Base-by-base conservation (phyloP, 2,888 invertebrate species). In the Mactromeris polynyma region DNA sequence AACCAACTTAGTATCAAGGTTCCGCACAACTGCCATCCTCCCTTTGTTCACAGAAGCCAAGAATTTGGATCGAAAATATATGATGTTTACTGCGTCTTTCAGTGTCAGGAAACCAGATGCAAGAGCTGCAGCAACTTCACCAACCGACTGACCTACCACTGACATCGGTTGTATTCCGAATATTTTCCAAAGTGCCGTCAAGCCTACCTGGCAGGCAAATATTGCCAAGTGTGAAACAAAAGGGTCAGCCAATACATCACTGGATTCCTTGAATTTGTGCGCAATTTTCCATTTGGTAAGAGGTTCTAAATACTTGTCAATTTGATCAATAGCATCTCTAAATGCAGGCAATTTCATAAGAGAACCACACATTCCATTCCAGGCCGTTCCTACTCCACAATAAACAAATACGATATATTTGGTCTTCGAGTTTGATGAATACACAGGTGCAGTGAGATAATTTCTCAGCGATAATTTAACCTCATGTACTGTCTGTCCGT, bases 91-190 rank as follows among this genome's bases (percentile, higher is more conserved):
- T 11, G 94, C 94, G 33, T 89, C 89, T 40, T 91, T 87, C 19
- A 95, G 85, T 17, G 89, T 77, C 31, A 94, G 79, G 33, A 69
- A 85, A 14, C 94, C 93, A 11, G 94, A 86, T 31, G 83, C 89
- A 84, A 91, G 91, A 26, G 94, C 93, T 0, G 95, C 95, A 33
- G 94, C 94, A 2, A 95, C 94, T 64, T 95, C 95, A 11, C 95
- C 95, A 9, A 94, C 92, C 4, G 94, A 94, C 80, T 94, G 94
- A 31, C 95, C 95, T 17, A 95, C 79, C 33, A 94, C 89, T 26
- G 78, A 85, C 80, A 90, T 90, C 1, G 94, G 92, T 21, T 40
- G 21, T 14, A 95, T 83, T 11, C 94, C 94, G 31, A 79, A 91
- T 21, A 85, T 73, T 54, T 86, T 83, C 93, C 93, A 93, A n/a